Percentiles rank a stretch among this genome's conserved stretches.
phyloP scores from a whole-genome alignment of 2,113 vertebrate genomes.

The Emydura subglobosa region DNA sequence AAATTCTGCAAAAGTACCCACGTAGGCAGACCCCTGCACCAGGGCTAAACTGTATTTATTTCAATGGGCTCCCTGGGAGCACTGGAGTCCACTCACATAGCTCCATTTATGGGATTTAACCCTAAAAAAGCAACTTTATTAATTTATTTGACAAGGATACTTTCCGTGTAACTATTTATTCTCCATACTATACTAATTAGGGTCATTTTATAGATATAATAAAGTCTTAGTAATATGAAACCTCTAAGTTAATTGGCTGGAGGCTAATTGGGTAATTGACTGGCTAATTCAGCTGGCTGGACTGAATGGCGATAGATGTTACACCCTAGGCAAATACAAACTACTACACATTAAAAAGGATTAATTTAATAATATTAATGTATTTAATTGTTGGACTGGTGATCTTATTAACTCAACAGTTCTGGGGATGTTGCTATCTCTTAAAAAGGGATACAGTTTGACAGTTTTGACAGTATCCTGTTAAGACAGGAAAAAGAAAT shows the following conservation, averaged over 20 bases:
- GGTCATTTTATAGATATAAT: neutral
- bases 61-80: neutral
- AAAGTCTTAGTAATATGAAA: neutral
- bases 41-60: neutral
- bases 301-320: neutral
- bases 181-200: neutral
- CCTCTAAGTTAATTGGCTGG: neutral
- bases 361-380: neutral
- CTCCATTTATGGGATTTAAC: neutral
- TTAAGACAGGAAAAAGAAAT: neutral
- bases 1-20: neutral
- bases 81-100: neutral
- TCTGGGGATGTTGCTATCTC: neutral
- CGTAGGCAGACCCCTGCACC: accelerated
- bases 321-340: neutral
- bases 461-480: neutral
- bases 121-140: neutral
- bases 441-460: neutral
- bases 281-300: neutral
- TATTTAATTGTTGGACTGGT: neutral
- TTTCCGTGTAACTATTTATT: neutral
- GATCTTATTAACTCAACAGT: neutral
- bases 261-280: neutral
- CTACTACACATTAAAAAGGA: neutral
- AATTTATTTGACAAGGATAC: neutral